These are phyloP conservation scores for Octopus sinensis DNA, from an alignment of 1,140 invertebrate genomes.

Conservation along the genomic window DNA sequence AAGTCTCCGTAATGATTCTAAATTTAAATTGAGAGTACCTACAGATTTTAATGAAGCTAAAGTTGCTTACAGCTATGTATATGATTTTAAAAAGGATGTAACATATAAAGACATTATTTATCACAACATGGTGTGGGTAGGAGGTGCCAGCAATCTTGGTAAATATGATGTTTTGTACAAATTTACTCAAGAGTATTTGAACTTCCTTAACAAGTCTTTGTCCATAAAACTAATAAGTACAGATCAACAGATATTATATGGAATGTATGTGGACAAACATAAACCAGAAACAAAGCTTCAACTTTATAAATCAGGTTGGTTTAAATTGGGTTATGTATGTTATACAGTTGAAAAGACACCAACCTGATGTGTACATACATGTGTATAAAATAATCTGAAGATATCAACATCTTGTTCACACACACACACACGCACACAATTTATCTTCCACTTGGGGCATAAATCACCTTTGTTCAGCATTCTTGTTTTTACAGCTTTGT, in stretches of 20 bases:
- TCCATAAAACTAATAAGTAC: constrained; percentile 37
- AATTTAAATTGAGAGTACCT: constrained; percentile 40
- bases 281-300: constrained; percentile 15
- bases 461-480: too few species aligned
- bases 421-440: too few species aligned
- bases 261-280: constrained; percentile 16
- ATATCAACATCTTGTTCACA: too few species aligned
- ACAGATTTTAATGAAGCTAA: constrained; percentile 37
- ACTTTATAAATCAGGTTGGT: constrained; percentile 16
- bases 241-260: constrained; percentile 45
- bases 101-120: constrained; percentile 29
- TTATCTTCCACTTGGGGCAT: too few species aligned
- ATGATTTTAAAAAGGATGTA: constrained; percentile 27
- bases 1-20: constrained; percentile 19
- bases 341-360: background rate
- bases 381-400: too few species aligned
- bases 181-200: constrained; percentile 13
- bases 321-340: constrained; percentile 16
- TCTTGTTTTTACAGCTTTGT: too few species aligned
- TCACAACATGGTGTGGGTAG: constrained; percentile 40
- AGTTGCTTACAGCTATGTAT: constrained; percentile 40
- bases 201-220: constrained; percentile 35
- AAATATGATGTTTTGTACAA: constrained; percentile 24
- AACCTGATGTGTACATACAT: too few species aligned
- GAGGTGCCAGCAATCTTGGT: constrained; percentile 38